Evolutionary conservation across 1,140 invertebrate species (phyloP).

Genomic region (Aphelinus certus): DNA sequence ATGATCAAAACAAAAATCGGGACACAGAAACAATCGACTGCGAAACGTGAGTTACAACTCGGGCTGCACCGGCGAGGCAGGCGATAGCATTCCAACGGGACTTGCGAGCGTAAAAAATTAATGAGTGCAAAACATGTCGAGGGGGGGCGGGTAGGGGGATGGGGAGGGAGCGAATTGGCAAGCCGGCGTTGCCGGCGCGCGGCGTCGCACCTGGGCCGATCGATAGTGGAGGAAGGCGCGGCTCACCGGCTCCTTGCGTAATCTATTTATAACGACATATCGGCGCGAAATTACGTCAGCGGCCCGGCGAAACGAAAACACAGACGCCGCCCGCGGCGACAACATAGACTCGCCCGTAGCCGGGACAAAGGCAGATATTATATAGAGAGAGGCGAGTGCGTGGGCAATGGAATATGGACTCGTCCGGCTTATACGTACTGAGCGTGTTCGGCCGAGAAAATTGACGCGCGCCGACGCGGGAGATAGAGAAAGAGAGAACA

Average conservation of each 20-base stretch:
- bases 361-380: not conserved
- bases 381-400: not conserved
- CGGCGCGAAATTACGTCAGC: conserved; percentile 45
- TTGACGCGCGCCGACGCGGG: too few relatives aligned
- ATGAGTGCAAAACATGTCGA: too few relatives aligned
- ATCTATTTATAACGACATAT: conserved; percentile 60
- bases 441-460: too few relatives aligned
- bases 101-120: too few relatives aligned
- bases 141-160: not conserved
- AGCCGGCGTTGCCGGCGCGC: conserved; percentile 1
- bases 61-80: too few relatives aligned
- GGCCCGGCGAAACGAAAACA: conserved; percentile 43
- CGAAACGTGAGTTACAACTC: too few relatives aligned
- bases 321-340: not conserved
- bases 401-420: conserved; percentile 17
- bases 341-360: conserved; percentile 15
- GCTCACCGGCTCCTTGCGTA: conserved; percentile 49
- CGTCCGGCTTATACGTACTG: not conserved
- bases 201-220: not conserved
- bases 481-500: not conserved
- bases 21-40: too few relatives aligned
- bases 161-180: not conserved
- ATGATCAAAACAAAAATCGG: too few relatives aligned
- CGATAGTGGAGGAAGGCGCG: not conserved
- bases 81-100: too few relatives aligned